Base-by-base conservation (phyloP, 2,888 invertebrate genomes). In the Halocaridina rubra region DNA sequence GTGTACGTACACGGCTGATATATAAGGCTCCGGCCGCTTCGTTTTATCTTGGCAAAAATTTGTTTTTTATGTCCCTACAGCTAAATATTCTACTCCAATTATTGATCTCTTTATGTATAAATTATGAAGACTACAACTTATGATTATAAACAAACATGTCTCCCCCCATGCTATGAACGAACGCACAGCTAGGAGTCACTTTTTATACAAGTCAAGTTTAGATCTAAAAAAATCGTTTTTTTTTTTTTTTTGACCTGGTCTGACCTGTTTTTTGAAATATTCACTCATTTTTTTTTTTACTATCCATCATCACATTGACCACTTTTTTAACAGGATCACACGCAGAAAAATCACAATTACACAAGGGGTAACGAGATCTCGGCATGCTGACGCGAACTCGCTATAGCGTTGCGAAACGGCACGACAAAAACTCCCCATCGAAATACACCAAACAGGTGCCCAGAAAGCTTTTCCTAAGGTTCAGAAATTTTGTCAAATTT, bases 81-180 rank as follows among this genome's bases (percentile, higher is more conserved):
- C 82, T 84, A 84, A n/a, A 84, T 77, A 72, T 78, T 84, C 82
- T 84, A 84, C 82, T 84, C 82, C 82, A 84, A 84, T 84, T 77
- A 84, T 84, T 84, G 71, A 84, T 84, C 78, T 84, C 82, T 84
- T 53, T 84, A 84, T 84, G 82, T 84, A 84, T 84, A 84, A 84
- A 84, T 84, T 84, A 84, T 84, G 82, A 84, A 84, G 82, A 84
- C 82, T 84, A 84, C 82, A 84, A 84, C 82, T 84, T 84, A 84
- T 84, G 78, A 84, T 84, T 84, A 84, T 69, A 84, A 84, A 84
- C 82, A 77, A 84, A 84, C 82, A 84, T 72, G 71, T 84, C 81
- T 39, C 75, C 77, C 82, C 81, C 81, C 81, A 69, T n/a, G 82
- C 82, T 84, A 84, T 84, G 82, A 84, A 78, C 82, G 78, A 84